These are phyloP conservation scores for Laothoe populi DNA, from an alignment of 2,888 invertebrate genomes.

Conservation along the genomic window DNA sequence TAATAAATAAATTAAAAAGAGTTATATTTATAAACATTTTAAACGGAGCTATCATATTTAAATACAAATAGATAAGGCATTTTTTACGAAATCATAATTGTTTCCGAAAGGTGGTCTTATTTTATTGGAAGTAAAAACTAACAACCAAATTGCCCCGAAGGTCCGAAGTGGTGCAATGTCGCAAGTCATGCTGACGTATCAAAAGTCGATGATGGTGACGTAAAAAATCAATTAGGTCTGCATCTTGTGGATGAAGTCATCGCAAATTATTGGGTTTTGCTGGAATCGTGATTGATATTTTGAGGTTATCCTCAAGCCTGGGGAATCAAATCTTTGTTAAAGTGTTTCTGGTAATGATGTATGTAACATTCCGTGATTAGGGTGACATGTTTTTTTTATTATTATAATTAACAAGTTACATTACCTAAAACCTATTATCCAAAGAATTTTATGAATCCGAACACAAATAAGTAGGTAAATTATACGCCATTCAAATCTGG, in stretches of 20 bases:
- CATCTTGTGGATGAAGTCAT: conserved; percentile 18
- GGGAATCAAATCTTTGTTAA: background rate
- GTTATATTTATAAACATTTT: background rate
- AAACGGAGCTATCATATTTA: background rate
- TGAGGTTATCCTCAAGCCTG: background rate
- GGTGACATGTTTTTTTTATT: too few relatives aligned
- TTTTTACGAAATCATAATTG: background rate
- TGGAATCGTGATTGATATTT: conserved; percentile 15
- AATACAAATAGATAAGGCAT: background rate
- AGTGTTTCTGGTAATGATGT: background rate
- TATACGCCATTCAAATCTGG: too few relatives aligned
- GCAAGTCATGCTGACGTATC: conserved; percentile 6
- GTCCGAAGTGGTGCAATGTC: background rate
- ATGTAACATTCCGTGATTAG: too few relatives aligned
- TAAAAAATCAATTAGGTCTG: conserved; percentile 19
- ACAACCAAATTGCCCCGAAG: conserved; percentile 13
- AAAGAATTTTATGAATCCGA: too few relatives aligned
- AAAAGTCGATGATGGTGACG: background rate
- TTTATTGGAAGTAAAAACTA: conserved; percentile 4
- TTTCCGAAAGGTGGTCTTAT: background rate
- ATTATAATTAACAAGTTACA: too few relatives aligned
- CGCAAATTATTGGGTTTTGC: conserved; percentile 12
- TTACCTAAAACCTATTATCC: too few relatives aligned
- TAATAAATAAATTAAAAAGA: background rate
- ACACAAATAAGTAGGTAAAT: too few relatives aligned